A percentile compares a stretch with the other conserved stretches of the same genome.
Conservation (phyloP, 2,888 invertebrate species). For the Limnephilus auricula region DNA sequence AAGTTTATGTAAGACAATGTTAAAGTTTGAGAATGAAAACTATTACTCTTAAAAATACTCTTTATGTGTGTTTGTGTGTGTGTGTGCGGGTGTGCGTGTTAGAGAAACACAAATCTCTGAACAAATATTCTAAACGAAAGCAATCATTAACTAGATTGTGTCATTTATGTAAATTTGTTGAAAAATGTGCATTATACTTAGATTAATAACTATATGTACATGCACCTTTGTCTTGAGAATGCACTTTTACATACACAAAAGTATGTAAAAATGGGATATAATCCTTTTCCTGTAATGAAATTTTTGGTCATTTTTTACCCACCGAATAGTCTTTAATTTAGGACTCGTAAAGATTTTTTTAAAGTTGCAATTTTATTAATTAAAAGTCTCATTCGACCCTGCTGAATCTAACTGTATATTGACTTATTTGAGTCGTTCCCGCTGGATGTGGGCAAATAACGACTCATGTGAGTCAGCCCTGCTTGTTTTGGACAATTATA, state of each 20-base stretch:
- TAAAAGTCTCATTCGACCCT: neutral
- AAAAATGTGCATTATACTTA: conserved; percentile 41
- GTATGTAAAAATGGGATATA: neutral
- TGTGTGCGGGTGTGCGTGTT: neutral
- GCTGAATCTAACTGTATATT: neutral
- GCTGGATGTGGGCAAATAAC: neutral
- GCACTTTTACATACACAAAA: neutral
- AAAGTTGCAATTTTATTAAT: neutral
- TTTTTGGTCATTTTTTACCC: neutral
- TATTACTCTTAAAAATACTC: neutral
- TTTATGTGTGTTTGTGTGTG: neutral
- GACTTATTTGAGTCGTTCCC: neutral
- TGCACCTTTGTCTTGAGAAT: conserved; percentile 23
- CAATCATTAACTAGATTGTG: conserved; percentile 64
- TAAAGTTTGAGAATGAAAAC: neutral
- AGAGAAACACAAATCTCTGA: conserved; percentile 50
- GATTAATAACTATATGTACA: neutral
- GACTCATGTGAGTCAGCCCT: neutral
- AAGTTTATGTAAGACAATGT: neutral
- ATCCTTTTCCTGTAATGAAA: neutral
- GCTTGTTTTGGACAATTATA: neutral
- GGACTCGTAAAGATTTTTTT: neutral
- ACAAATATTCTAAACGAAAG: conserved; percentile 66
- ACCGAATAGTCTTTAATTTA: neutral
- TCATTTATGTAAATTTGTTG: conserved; percentile 53